phyloP scores from a whole-genome alignment of 2,113 vertebrate species.

The Corythornis cristatus region DNA sequence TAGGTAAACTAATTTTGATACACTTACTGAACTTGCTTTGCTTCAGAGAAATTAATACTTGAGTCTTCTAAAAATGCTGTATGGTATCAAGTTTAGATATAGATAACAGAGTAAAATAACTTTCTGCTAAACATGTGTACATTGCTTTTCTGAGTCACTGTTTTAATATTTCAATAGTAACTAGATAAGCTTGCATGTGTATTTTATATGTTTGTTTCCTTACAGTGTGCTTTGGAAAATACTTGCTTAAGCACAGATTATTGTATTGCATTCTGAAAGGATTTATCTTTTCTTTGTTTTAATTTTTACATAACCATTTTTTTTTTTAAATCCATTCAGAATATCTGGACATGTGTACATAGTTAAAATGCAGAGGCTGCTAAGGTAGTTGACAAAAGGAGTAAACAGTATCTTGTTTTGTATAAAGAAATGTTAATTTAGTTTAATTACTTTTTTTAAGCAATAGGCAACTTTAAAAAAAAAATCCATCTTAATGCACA shows the following conservation, averaged over 20 bases:
- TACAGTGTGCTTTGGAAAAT: neutral
- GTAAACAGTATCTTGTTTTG: neutral
- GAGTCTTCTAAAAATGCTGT: constrained; percentile 32
- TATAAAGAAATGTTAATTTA: neutral
- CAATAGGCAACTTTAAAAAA: neutral
- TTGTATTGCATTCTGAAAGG: neutral
- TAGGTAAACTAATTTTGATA: constrained; percentile 79
- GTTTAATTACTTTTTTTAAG: neutral
- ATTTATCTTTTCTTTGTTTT: neutral
- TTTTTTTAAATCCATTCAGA: neutral
- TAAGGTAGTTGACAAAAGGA: neutral
- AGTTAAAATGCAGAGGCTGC: neutral
- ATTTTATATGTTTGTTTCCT: constrained; percentile 6
- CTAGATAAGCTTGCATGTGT: constrained; percentile 23
- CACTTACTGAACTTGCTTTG: constrained; percentile 46
- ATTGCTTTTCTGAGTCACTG: neutral
- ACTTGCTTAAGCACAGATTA: neutral
- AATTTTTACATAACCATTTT: neutral
- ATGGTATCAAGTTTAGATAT: constrained; percentile 16
- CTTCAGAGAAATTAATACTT: constrained; percentile 38
- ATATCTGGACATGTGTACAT: neutral
- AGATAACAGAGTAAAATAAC: constrained; percentile 33
- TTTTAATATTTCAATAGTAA: constrained; percentile 40
- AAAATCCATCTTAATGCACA: neutral
- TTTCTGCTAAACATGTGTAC: constrained; percentile 8